These are phyloP conservation scores for Cryptops parisi DNA, from an alignment of 2,888 invertebrate species.

Conservation along the genomic window DNA sequence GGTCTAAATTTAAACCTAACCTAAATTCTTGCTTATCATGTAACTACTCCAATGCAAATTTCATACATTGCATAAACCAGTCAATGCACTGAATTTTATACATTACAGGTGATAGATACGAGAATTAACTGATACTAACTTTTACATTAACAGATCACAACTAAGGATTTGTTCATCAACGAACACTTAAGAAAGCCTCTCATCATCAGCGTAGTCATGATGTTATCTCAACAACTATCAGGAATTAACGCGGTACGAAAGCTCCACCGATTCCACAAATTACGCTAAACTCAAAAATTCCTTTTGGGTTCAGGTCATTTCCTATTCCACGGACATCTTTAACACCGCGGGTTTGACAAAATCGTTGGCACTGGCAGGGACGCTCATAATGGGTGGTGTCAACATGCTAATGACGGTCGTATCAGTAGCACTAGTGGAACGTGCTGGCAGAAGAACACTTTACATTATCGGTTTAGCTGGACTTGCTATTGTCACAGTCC, in stretches of 20 bases:
- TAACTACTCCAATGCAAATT: no score
- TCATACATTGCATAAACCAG: no score
- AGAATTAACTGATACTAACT: no score
- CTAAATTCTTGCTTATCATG: no score
- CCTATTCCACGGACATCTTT: constrained; percentile 72
- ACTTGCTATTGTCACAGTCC: constrained; percentile 55
- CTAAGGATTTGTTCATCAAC: background rate
- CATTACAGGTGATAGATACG: no score
- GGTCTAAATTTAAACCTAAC: no score
- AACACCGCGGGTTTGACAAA: constrained; percentile 45
- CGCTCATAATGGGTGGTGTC: constrained; percentile 67
- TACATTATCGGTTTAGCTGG: constrained; percentile 62
- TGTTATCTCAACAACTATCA: background rate
- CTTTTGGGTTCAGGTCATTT: constrained; percentile 44
- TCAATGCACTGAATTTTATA: no score
- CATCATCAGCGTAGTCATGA: background rate
- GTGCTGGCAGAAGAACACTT: constrained; percentile 65
- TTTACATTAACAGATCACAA: background rate
- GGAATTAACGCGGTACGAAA: background rate
- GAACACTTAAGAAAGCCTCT: background rate
- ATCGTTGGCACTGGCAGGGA: constrained; percentile 55
- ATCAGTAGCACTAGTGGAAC: constrained; percentile 63
- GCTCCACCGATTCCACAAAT: background rate
- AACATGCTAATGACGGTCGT: constrained; percentile 76
- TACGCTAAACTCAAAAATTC: background rate